Evolutionary conservation across 2,888 invertebrate species (phyloP), one percentile per base, ranked within the genome.

Genomic region (Petrophora chlorosata): DNA sequence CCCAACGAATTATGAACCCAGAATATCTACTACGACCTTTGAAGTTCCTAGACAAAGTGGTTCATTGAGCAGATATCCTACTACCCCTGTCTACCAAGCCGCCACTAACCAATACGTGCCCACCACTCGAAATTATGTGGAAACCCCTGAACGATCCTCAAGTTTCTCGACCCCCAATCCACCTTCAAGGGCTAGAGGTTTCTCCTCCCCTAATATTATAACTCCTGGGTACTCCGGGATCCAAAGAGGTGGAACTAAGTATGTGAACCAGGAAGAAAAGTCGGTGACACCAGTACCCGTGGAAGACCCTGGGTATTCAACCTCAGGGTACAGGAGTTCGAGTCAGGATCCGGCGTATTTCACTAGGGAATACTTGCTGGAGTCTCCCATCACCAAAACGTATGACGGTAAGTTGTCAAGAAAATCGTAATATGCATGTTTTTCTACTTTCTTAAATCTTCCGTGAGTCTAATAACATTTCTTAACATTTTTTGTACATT

Each of bases 291-390:
- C n/a, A n/a, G n/a, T n/a, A n/a, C 36, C 52, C 26, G 46, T 84
- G 3, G 80, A 81, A 48, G 78, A 79, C 39, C 75, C 69, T 40
- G 75, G 68, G 13, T 81, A 38, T 58, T 78, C 86, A 1, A 80
- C 83, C 3, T 70, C 71, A 38, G 77, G 75, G 5, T 82, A 82
- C 55, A 63, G 76, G 32, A 73, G 76, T 23, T 56, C 70, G 9
- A 74, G 74, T 52, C 83, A 74, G 50, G 85, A 87, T 28, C 85
- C 89, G 5, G 68, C 84, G 19, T 79, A 80, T 61, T 88, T 83
- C 63, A 90, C 90, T 17, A 82, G 87, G 53, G 90, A 90, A 61
- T 90, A 89, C 62, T 72, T 89, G 15, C 59, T 90, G 64, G 89
- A 88, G 51, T 87, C 90, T 1, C 89, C 90, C 5, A 76, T 87